A percentile compares a stretch with the other conserved stretches of the same genome.
Conservation (phyloP, 2,113 vertebrate genomes). For the Callipepla californica region DNA sequence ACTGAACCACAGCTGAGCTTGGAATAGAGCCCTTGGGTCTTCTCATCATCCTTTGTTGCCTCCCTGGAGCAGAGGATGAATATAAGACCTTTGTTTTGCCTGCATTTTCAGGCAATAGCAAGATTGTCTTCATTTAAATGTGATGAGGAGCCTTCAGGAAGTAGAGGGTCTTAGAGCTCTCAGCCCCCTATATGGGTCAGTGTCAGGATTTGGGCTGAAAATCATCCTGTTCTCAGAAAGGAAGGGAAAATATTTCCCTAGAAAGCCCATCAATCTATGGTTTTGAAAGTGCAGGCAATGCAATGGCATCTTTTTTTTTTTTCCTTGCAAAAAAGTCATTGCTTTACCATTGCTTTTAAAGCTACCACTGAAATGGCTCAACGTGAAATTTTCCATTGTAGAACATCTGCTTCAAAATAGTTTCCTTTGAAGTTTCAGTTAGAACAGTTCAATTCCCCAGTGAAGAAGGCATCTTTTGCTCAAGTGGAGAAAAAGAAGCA, state of each 20-base stretch:
- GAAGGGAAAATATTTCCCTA: not conserved
- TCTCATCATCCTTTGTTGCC: not conserved
- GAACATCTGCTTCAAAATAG: not conserved
- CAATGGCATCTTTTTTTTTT: not conserved
- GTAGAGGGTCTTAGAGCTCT: not conserved
- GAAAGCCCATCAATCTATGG: not conserved
- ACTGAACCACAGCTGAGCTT: not conserved
- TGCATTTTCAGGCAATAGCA: not conserved
- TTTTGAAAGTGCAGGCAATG: not conserved
- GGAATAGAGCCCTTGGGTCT: not conserved
- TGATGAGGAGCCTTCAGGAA: not conserved
- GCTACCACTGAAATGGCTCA: not conserved
- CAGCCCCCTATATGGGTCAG: not conserved
- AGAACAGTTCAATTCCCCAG: not conserved
- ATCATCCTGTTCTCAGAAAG: not conserved
- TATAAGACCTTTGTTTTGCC: not conserved
- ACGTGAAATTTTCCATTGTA: constrained; percentile 24
- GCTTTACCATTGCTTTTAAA: not conserved
- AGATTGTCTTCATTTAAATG: not conserved
- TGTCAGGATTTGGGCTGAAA: not conserved
- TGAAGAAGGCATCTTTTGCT: not conserved
- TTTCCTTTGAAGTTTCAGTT: constrained; percentile 43
- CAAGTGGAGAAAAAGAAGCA: not conserved
- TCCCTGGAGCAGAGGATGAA: not conserved
- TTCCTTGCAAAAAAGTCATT: not conserved